Base-by-base conservation (phyloP, 2,888 invertebrate species). In the Shargacucullia verbasci region DNA sequence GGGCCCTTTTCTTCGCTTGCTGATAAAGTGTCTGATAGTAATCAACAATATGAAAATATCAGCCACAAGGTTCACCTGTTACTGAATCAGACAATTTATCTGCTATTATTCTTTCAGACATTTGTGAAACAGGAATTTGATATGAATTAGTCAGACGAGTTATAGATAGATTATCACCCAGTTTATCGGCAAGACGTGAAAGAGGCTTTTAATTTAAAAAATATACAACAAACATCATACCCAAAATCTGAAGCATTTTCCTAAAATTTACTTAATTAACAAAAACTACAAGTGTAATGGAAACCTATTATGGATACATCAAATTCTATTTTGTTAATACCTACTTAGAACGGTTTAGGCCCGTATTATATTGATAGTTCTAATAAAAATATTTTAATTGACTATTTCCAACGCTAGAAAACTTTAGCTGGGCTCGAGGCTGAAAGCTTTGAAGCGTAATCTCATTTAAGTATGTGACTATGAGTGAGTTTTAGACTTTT, bases 391-490 rank as follows among this genome's bases (percentile, higher is more conserved):
- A 60, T 45, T 69, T 74, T 88, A 90, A 91, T 91, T 90, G 90
- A 90, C 89, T 83, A 85, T 79, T 70, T 71, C 65, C 70, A 84
- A 90, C 90, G 90, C 91, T 90, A 59, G 85, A 92, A 93, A 92
- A 82, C 91, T 93, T 92, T 89, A 91, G 92, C 93, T 81, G 94
- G 94, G 94, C 94, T 94, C 94, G 72, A 52, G 70, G 91, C 91
- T 89, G 61, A 92, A 90, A 91, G 90, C 82, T 92, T 92, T 88
- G 77, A 83, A 90, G 92, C 91, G 88, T 90, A 75, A 56, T 66
- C 62, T 59, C 50, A 52, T 72, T 68, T 60, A 63, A 64, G 75
- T 80, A 80, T 81, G 79, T 82, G 81, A 83, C 81, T 71, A 78
- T 67, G 68, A 74, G 71, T 63, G 9, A 60, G 60, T n/a, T n/a